phyloP scores from a whole-genome alignment of 2,113 vertebrate genomes.

The Protobothrops mucrosquamatus region DNA sequence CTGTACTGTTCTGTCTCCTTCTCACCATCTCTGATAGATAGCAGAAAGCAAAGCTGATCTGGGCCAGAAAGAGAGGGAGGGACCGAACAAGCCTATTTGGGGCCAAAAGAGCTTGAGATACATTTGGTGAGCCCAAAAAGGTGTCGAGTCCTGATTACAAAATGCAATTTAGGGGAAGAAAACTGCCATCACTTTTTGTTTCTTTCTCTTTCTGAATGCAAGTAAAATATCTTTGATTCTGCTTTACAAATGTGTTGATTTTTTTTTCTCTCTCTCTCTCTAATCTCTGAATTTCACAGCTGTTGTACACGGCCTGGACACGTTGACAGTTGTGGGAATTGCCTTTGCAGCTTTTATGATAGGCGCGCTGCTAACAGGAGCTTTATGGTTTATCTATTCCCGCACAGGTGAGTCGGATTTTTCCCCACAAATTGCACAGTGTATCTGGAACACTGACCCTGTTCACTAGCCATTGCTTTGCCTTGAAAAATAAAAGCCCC shows the following conservation, averaged over 20 bases:
- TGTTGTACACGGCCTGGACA: slow-evolving; percentile 82
- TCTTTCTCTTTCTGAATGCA: not conserved
- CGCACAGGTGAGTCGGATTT: slow-evolving; percentile 81
- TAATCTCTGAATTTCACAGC: slow-evolving; percentile 58
- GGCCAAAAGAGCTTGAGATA: not conserved
- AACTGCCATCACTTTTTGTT: not conserved
- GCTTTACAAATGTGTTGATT: not conserved
- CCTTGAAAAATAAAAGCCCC: slow-evolving; percentile 26
- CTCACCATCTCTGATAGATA: not conserved
- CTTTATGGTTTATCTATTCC: slow-evolving; percentile 96
- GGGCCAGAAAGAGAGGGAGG: not conserved
- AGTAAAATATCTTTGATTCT: not conserved
- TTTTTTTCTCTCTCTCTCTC: slow-evolving; percentile 22
- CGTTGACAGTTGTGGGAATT: slow-evolving; percentile 90
- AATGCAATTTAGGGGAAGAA: not conserved
- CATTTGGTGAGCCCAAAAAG: not conserved
- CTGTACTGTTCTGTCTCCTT: not conserved
- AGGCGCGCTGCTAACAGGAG: slow-evolving; percentile 89
- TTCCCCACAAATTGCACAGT: not conserved
- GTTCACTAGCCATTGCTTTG: slow-evolving; percentile 32
- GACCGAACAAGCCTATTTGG: not conserved
- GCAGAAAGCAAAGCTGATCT: too few species aligned
- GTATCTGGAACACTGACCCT: slow-evolving; percentile 19
- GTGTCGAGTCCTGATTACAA: not conserved
- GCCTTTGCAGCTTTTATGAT: slow-evolving; percentile 94